Conservation (phyloP, 2,797 vertebrate species). For the Enteromius argenteus region DNA sequence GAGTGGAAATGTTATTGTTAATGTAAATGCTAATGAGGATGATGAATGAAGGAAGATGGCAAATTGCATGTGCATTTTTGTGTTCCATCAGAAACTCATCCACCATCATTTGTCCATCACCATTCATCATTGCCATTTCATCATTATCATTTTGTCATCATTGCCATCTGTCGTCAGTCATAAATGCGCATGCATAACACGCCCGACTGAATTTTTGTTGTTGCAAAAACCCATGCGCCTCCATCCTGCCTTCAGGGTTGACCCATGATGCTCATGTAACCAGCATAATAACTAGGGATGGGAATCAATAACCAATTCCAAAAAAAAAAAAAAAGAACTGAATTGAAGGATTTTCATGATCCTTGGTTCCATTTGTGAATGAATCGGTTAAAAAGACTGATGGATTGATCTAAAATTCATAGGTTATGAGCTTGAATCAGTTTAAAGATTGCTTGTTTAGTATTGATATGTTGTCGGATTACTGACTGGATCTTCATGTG, state of each 20-base stretch:
- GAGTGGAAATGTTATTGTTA: conserved; percentile 49
- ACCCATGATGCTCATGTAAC: conserved; percentile 39
- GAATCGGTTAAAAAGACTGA: not conserved
- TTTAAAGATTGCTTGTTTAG: not conserved
- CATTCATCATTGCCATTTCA: conserved; percentile 50
- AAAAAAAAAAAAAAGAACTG: not conserved
- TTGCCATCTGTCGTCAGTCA: conserved; percentile 40
- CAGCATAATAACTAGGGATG: conserved; percentile 8
- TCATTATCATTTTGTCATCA: conserved; percentile 41
- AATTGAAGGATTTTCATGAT: not conserved
- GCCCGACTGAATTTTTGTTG: conserved; percentile 44
- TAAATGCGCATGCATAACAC: conserved; percentile 58
- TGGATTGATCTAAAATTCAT: no score
- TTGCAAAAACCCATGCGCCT: conserved; percentile 38
- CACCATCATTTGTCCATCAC: conserved; percentile 49
- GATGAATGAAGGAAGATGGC: conserved; percentile 40
- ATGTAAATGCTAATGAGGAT: conserved; percentile 45
- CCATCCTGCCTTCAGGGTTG: conserved; percentile 57
- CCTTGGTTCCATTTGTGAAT: not conserved
- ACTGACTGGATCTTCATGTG: not conserved
- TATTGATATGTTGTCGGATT: not conserved
- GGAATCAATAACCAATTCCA: conserved; percentile 19
- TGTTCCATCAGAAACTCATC: conserved; percentile 52
- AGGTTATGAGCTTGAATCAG: not conserved
- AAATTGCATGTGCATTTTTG: conserved; percentile 68